Conservation (phyloP, 2,113 vertebrate species). For the Panthera uncia region DNA sequence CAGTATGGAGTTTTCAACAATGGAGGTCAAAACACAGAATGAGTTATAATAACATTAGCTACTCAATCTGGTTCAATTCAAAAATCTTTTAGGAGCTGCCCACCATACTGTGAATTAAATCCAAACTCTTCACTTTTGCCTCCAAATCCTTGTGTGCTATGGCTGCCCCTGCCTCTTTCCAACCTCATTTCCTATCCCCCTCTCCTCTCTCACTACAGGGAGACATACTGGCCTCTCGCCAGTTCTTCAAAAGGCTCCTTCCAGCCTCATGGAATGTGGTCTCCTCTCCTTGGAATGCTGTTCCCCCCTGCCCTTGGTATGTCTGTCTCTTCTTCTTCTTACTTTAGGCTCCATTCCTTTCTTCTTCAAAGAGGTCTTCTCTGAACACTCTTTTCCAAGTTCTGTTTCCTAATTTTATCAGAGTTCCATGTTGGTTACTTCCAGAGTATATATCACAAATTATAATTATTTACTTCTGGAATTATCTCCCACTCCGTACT, state of each 20-base stretch:
- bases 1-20: background rate
- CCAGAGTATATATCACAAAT: background rate
- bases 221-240: slow-evolving; percentile 38
- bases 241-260: slow-evolving; percentile 39
- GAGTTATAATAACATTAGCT: slow-evolving; percentile 26
- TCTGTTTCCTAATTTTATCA: background rate
- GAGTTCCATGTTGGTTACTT: background rate
- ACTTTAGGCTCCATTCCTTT: slow-evolving; percentile 39
- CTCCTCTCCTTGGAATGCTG: slow-evolving; percentile 38
- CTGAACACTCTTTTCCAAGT: background rate
- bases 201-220: slow-evolving; percentile 10
- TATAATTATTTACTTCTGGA: background rate
- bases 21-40: background rate
- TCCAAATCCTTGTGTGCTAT: background rate
- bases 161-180: background rate
- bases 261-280: slow-evolving; percentile 24
- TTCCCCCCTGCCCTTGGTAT: background rate
- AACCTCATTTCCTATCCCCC: background rate
- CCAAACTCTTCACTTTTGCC: background rate
- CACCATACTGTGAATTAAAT: background rate
- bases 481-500: background rate
- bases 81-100: slow-evolving; percentile 29
- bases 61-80: slow-evolving; percentile 22
- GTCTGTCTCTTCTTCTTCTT: slow-evolving; percentile 51
- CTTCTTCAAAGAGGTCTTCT: background rate